Base-by-base conservation (phyloP, 2,888 invertebrate genomes). In the Cosmia pyralina region DNA sequence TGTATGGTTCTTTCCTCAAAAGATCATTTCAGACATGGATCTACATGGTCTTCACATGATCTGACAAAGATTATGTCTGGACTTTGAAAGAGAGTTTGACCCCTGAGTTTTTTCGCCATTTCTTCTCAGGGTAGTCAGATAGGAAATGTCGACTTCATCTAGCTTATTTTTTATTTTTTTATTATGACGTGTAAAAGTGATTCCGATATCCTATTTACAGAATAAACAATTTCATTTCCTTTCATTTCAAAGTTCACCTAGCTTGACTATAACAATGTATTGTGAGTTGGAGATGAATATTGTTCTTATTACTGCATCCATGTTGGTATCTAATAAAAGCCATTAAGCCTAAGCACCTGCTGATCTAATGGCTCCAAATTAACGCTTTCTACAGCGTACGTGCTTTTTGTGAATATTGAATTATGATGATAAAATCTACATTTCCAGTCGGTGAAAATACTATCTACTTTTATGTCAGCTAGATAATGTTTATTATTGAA, bases 371-470 rank as follows among this genome's bases (percentile, higher is more conserved):
- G 84, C 83, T 69, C 60, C 59, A 83, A 75, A 67, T 72, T 69
- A 81, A 65, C 38, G 81, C 75, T 79, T 81, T 81, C 73, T 79
- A 75, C 73, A 72, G 79, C 67, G 73, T 75, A 69, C 63, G 59
- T 60, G 81, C 75, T 81, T 81, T 84, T 83, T 83, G 73, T 74
- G 72, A 74, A 79, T 84, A 72, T 82, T 84, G 84, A 83, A 76
- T 83, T 84, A 82, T 83, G 67, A 69, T 71, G 62, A 71, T 84
- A 83, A 81, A 84, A 79, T 79, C 62, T 57, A 75, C 75, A 84
- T 73, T 83, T 81, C 68, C 48, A 79, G 66, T 62, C 55, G 78
- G 77, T 83, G 82, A 83, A 83, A 83, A 72, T 77, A 82, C 59
- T 82, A 79, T 83, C 83, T 83, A 77, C 70, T 77, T 77, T 70